Base-by-base conservation (phyloP, 1,140 invertebrate species). In the Apis florea region DNA sequence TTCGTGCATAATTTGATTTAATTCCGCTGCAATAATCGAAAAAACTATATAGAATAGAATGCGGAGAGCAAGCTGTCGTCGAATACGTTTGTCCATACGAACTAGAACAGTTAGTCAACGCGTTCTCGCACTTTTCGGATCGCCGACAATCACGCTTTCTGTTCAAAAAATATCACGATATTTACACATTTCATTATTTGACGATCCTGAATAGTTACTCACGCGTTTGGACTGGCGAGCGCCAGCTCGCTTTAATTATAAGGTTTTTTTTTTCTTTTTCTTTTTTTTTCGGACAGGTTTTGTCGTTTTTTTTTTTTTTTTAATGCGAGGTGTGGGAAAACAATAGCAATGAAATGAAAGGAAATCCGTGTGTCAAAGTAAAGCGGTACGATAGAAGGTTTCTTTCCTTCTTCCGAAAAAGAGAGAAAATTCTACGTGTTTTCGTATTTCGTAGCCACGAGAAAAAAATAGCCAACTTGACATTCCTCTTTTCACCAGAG, bases 21-120 rank as follows among this genome's bases (percentile, higher is more conserved):
- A 88, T 90, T 89, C 90, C 87, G 59, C 82, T 89, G 79, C 90
- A 90, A 86, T 84, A 81, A 85, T 73, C 85, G 64, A 84, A 79
- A n/a, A 83, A 83, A 12, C 59, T 74, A n/a, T n/a, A n/a, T n/a
- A 68, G 73, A 26, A 53, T 70, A n/a, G 47, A 69, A 24, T 31
- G 26, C 66, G 66, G 54, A 82, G 74, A 67, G 31, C 24, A 24
- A 77, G n/a, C 40, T 9, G 49, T 69, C 47, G n/a, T 69, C n/a
- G 47, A 67, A n/a, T 51, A 47, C 47, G 19, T 69, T 26, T 10
- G 31, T 49, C 17, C 68, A 24, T 24, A 70, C 9, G 13, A 26
- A 53, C n/a, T 69, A n/a, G 67, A 69, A 26, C 9, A 24, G 49
- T n/a, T n/a, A 53, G 24, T 26, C 0, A n/a, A 64, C 51, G 69